Base-by-base conservation (phyloP, 2,888 invertebrate species). In the Mythimna loreyi region DNA sequence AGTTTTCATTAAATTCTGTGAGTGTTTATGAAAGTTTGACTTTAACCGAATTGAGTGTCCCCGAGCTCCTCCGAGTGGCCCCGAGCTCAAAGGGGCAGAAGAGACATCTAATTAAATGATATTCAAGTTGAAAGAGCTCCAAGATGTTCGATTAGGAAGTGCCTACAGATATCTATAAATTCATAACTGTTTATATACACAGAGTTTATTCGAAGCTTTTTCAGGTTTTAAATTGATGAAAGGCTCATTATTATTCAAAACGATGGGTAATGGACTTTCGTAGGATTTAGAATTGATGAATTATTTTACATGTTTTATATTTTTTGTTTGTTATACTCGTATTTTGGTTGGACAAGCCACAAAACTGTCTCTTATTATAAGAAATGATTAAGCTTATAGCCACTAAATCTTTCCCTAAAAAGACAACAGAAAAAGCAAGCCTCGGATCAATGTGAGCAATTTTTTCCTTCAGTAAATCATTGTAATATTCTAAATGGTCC, bases 1-100 rank as follows among this genome's bases (percentile, higher is more conserved):
- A 79, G 76, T 80, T 81, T 73, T 67, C 75, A 80, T 81, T 77
- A 80, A 77, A 71, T 77, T 80, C 64, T 76, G 61, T 16, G 57
- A 81, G 78, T 81, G 83, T 81, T 80, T 80, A 78, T 78, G 75
- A 80, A 87, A 86, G 62, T 81, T 87, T 71, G 61, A 73, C 63
- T 59, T 72, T 67, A 69, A 74, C 36, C 33, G 33, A 78, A 72
- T 75, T 25, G 58, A 61, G 55, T 53, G 60, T 75, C 59, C 57
- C 73, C 40, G 55, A 63, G 43, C 57, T n/a, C 52, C 59, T 11
- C 23, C 23, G 56, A 40, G 23, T 19, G 56, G 21, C 1, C 8
- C 23, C 23, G 36, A 56, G 21, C 23, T 57, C 69, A 77, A 75
- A 80, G 69, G 60, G 60, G 33, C 52, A 28, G 40, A 30, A 30